These are phyloP conservation scores for Emydocephalus ijimae DNA, from an alignment of 2,113 vertebrate genomes.

Conservation along the genomic window DNA sequence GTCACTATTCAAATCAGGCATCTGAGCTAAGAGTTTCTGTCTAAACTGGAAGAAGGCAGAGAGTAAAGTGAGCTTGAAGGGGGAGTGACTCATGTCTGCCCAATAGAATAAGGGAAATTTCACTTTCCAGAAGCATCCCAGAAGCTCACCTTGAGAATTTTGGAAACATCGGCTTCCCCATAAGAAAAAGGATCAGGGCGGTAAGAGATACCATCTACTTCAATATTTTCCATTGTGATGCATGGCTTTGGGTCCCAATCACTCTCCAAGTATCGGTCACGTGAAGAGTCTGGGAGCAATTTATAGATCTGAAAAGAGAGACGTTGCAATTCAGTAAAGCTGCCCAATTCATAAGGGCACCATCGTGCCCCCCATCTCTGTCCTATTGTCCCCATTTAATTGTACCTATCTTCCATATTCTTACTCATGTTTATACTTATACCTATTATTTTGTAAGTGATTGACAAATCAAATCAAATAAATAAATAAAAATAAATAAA, in stretches of 20 bases:
- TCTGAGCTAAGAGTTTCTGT: neutral
- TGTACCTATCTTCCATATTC: too few species aligned
- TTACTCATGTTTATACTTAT: too few species aligned
- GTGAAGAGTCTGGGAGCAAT: constrained; percentile 59
- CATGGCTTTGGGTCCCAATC: constrained; percentile 44
- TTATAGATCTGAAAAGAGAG: constrained; percentile 62
- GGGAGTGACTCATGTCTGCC: neutral
- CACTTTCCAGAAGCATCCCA: neutral
- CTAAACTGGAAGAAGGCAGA: neutral
- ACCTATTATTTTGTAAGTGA: too few species aligned
- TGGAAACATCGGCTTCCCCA: constrained; percentile 56
- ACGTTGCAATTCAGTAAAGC: neutral
- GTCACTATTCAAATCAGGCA: neutral
- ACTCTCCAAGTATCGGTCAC: constrained; percentile 28
- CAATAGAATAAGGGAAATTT: neutral
- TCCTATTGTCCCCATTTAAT: too few species aligned
- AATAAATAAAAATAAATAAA: too few species aligned
- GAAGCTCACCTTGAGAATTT: constrained; percentile 61
- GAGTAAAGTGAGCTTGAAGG: neutral
- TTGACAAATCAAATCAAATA: too few species aligned
- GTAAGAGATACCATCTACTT: constrained; percentile 59
- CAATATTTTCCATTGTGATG: constrained; percentile 18
- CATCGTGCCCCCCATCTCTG: too few species aligned
- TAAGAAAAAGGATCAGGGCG: constrained; percentile 30
- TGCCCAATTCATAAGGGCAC: too few species aligned